Conservation (phyloP, 2,797 vertebrate species). For the Notamacropus eugenii region DNA sequence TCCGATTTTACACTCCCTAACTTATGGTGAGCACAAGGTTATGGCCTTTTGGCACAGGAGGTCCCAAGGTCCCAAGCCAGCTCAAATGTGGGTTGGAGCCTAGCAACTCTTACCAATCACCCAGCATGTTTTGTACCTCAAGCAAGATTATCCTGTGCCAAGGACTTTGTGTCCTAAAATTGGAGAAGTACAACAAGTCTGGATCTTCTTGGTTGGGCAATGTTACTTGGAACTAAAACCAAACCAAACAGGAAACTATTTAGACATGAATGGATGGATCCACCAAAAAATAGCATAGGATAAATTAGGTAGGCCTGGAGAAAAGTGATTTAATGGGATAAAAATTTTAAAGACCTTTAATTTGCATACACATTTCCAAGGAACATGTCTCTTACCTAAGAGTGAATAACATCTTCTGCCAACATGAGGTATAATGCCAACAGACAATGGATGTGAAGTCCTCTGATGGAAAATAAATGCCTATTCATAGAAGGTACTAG, state of each 20-base stretch:
- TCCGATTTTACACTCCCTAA: neutral
- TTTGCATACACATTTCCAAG: constrained; percentile 20
- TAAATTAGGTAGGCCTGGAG: neutral
- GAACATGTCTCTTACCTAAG: neutral
- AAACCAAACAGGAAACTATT: neutral
- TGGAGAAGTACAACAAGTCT: neutral
- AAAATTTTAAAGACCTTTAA: constrained; percentile 21
- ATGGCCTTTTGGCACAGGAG: neutral
- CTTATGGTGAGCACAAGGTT: neutral
- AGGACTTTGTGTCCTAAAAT: neutral
- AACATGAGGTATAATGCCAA: neutral
- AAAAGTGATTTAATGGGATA: neutral
- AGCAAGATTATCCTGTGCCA: neutral
- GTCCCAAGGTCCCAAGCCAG: neutral
- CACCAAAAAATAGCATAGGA: neutral
- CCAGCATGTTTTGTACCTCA: neutral
- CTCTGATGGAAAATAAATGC: neutral
- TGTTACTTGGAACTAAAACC: neutral
- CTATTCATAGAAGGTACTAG: neutral
- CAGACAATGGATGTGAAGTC: neutral
- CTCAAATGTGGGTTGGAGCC: neutral
- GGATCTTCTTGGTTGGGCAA: neutral
- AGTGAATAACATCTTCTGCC: neutral
- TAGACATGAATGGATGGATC: neutral
- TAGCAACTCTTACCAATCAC: neutral